A percentile compares a stretch with the other conserved stretches of the same genome.
Conservation (phyloP, 1,140 invertebrate species). For the Ditylenchus dipsaci region DNA sequence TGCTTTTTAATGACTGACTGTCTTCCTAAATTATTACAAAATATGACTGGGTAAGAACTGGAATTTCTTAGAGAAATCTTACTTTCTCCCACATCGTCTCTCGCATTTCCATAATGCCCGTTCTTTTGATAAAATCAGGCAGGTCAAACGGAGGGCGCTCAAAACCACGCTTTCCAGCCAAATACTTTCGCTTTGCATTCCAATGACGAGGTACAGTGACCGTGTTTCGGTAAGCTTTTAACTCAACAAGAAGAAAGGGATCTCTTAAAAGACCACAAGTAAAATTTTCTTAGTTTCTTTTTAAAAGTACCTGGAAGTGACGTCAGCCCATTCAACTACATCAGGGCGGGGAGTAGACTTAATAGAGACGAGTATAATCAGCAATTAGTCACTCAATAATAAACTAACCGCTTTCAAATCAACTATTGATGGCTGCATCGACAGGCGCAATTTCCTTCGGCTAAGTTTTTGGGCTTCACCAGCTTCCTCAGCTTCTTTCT, state of each 20-base stretch:
- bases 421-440: conserved; percentile 56
- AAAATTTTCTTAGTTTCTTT: neutral
- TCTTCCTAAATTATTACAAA: conserved; percentile 68
- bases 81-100: conserved; percentile 79
- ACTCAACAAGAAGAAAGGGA: conserved; percentile 85
- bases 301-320: conserved; percentile 70
- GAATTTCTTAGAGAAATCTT: too few relatives aligned
- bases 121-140: conserved; percentile 96
- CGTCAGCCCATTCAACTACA: conserved; percentile 99
- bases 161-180: conserved; percentile 94
- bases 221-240: conserved; percentile 82
- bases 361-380: conserved; percentile 30
- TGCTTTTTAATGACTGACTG: conserved; percentile 89
- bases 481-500: conserved; percentile 46
- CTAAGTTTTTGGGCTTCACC: conserved; percentile 50
- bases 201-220: conserved; percentile 95
- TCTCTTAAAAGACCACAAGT: too few relatives aligned
- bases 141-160: conserved; percentile 97
- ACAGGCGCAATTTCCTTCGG: conserved; percentile 45
- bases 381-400: neutral
- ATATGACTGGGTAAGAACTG: neutral
- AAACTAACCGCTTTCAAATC: conserved; percentile 47
- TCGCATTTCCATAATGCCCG: conserved; percentile 99
- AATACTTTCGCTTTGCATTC: conserved; percentile 95
- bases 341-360: conserved; percentile 71